Evolutionary conservation across 2,113 vertebrate species (phyloP).

Genomic region (Rhinopomastus cyanomelas): DNA sequence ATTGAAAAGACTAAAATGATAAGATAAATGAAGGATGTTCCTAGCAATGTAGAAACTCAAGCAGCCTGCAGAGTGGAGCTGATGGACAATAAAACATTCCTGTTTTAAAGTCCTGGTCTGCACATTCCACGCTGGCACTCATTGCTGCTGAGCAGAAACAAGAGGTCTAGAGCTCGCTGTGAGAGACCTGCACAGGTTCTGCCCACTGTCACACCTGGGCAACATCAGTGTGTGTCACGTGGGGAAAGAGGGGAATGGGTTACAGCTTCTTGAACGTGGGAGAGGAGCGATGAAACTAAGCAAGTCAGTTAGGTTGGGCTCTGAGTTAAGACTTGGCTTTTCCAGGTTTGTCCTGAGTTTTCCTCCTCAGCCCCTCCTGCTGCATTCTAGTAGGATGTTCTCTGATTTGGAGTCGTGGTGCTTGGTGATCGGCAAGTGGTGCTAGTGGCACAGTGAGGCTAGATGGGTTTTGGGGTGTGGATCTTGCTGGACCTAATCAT

Average conservation of each 20-base stretch:
- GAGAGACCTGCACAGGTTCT: not conserved
- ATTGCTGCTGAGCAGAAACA: not conserved
- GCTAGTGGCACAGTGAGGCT: not conserved
- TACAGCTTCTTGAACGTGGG: accelerated
- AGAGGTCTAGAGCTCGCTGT: not conserved
- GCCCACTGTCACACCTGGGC: not conserved
- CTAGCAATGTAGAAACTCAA: not conserved
- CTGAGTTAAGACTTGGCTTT: not conserved
- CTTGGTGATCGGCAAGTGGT: not conserved
- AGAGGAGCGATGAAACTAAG: not conserved
- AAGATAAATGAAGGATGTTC: not conserved
- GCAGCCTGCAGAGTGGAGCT: not conserved
- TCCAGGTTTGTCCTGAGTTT: not conserved
- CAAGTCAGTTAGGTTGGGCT: not conserved
- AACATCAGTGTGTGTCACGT: not conserved
- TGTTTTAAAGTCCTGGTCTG: not conserved
- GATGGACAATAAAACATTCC: not conserved
- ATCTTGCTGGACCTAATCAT: not conserved
- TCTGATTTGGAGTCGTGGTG: not conserved
- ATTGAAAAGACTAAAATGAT: not conserved
- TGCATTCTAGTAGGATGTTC: not conserved
- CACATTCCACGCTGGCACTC: not conserved
- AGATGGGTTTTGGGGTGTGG: not conserved
- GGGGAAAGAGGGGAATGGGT: not conserved
- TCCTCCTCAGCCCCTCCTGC: not conserved